Evolutionary conservation across 35 echinoderm and acorn worm genomes (phyloP), one percentile per base, ranked within the genome.

Genomic region (Diadema setosum): DNA sequence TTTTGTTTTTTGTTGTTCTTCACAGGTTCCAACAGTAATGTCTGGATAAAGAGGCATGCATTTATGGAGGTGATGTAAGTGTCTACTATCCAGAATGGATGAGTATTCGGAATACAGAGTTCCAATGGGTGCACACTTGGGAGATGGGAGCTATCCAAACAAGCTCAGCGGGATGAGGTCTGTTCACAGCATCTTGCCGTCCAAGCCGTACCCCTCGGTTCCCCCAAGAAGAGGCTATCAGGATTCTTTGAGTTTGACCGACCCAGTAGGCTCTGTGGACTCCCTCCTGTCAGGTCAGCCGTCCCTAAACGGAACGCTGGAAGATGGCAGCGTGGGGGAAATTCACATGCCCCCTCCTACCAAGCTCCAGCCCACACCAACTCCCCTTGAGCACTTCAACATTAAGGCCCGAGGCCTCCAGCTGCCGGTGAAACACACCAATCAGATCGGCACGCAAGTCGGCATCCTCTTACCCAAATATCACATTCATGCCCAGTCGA

Each of bases 381-480:
- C 39, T 41, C 73, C 73, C 2, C 27, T 78, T n/a, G 73, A 78
- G 40, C 73, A 78, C 7, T 41, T 78, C 14, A 78, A 21, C 20
- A 43, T 43, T 33, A 78, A 44, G 39, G 44, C 73, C 0, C 73
- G 73, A 41, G 46, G 70, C 32, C 3, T 44, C 16, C 87, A 94
- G 73, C 31, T 94, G 24, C 92, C 82, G 37, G 92, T 94, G 27
- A 85, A 82, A 27, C 92, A 94, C 58, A 45, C 11, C 39, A 80
- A 81, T 46, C 14, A 29, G 26, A 60, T 35, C 17, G 92, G 92
- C 15, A 94, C 92, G 16, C 92, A 94, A 29, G 37, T 32, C 35
- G 92, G 92, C 23, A 58, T 80, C 12, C 87, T 90, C 18, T 76
- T 89, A 29, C 86, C 82, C 2, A 94, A 89, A 70, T 94, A 94